Percentiles rank a stretch among this genome's conserved stretches.
These are phyloP conservation scores for Metaphire vulgaris DNA, from an alignment of 1,140 invertebrate species.

Conservation along the genomic window DNA sequence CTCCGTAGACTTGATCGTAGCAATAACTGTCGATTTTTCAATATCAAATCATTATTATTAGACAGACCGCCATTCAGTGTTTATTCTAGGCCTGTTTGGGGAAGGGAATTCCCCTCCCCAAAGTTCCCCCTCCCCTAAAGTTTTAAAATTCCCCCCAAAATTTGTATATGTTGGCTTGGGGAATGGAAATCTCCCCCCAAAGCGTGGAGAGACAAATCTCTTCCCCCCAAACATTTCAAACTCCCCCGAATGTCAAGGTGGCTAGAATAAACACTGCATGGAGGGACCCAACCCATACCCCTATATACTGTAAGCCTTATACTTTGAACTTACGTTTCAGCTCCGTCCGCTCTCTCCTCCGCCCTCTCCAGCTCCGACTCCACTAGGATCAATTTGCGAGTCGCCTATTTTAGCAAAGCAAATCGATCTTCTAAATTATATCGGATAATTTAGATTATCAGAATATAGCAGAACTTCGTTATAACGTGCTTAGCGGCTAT, in stretches of 20 bases:
- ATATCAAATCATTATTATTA: too few relatives aligned
- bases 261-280: neutral
- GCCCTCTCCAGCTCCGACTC: constrained; percentile 88
- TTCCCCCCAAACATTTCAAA: neutral
- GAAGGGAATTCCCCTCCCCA: too few relatives aligned
- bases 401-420: constrained; percentile 60
- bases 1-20: too few relatives aligned
- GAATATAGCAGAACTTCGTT: neutral
- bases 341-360: constrained; percentile 83
- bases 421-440: neutral
- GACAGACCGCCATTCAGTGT: too few relatives aligned
- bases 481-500: neutral
- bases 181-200: too few relatives aligned
- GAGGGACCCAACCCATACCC: neutral
- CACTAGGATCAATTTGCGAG: constrained; percentile 88
- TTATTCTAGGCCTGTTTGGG: too few relatives aligned
- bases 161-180: too few relatives aligned
- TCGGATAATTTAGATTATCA: neutral
- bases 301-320: too few relatives aligned
- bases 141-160: too few relatives aligned
- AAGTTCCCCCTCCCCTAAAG: too few relatives aligned
- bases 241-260: neutral
- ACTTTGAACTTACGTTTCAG: constrained; percentile 81
- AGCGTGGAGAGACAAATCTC: neutral
- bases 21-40: too few relatives aligned